Evolutionary conservation across 2,797 vertebrate species (phyloP).

Genomic region (Parauchenoglanis punctatus): DNA sequence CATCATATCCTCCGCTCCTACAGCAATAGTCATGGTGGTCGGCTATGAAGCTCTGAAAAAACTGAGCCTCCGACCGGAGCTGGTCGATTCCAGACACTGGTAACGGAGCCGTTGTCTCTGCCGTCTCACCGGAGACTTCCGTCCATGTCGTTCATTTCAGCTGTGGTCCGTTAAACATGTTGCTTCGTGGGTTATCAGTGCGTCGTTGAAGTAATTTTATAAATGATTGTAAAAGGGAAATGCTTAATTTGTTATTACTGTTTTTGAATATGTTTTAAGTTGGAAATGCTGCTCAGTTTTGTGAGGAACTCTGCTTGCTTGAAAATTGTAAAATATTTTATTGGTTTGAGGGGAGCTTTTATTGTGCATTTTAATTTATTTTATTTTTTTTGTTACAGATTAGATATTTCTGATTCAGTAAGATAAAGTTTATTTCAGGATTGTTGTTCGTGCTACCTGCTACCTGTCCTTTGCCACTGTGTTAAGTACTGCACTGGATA

Average conservation of each 20-base stretch:
- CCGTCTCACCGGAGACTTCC: slow-evolving; percentile 5
- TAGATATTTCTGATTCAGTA: not conserved
- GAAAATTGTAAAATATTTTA: slow-evolving; percentile 12
- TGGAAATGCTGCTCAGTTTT: slow-evolving; percentile 40
- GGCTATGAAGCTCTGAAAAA: slow-evolving; percentile 97
- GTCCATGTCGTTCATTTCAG: slow-evolving; percentile 15
- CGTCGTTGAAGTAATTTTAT: slow-evolving; percentile 39
- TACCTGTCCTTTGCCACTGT: not conserved
- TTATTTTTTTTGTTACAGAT: slow-evolving; percentile 28
- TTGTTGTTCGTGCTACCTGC: not conserved
- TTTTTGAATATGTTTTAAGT: slow-evolving; percentile 11
- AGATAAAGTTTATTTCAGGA: not conserved
- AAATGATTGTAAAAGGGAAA: slow-evolving; percentile 5
- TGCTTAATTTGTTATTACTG: not conserved
- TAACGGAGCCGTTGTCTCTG: slow-evolving; percentile 66
- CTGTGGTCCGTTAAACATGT: slow-evolving; percentile 47
- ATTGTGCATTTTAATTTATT: slow-evolving; percentile 22
- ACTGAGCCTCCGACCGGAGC: slow-evolving; percentile 90
- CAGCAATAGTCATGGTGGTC: slow-evolving; percentile 94
- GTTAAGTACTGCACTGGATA: slow-evolving; percentile 36
- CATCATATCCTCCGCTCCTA: slow-evolving; percentile 93
- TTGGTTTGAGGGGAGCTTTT: slow-evolving; percentile 1
- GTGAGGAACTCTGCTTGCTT: slow-evolving; percentile 8
- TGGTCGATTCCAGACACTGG: slow-evolving; percentile 96
- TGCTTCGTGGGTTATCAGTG: slow-evolving; percentile 49